Evolutionary conservation across 2,797 vertebrate species (phyloP), one percentile per base, ranked within the genome.

Genomic region (Apodemus agrarius): DNA sequence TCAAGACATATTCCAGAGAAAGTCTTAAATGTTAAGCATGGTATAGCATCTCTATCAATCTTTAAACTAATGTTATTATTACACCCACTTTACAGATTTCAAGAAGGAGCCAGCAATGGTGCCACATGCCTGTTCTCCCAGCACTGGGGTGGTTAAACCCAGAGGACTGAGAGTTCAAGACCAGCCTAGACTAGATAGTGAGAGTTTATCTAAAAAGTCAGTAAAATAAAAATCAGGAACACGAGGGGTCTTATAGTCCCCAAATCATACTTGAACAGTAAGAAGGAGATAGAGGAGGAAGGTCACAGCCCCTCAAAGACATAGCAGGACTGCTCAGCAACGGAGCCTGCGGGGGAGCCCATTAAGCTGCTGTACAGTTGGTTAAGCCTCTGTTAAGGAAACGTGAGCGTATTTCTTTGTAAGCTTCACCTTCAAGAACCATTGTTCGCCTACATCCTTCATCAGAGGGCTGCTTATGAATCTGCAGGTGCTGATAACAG

Each of bases 401-500:
- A 85, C 17, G 0, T 65, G 49, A 96, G 65, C 37, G 1, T 81
- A 67, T 83, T 96, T 92, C 90, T 85, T 65, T 90, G 24, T 93
- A 65, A 93, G 59, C 92, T 52, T 93, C 52, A 90, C 57, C 85
- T 65, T 93, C 75, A 84, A 89, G 69, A 78, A 87, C 87, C 80
- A 81, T 86, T 80, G 52, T 83, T 74, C 89, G 91, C 92, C 67
- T 61, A 16, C 43, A 81, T 81, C 83, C 75, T n/a, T 94, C 78
- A 52, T 81, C 90, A 63, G 63, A 95, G 89, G 84, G 67, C 61
- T 93, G 59, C 69, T 90, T 92, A 89, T 88, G 91, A 96, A 93
- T 89, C 96, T 96, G 82, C 54, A 93, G 85, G 74, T 90, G 54
- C 88, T 91, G 89, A 95, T 92, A 96, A 82, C 79, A 97, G 82